phyloP scores from a whole-genome alignment of 2,888 invertebrate genomes.

The Julus scandinavius region DNA sequence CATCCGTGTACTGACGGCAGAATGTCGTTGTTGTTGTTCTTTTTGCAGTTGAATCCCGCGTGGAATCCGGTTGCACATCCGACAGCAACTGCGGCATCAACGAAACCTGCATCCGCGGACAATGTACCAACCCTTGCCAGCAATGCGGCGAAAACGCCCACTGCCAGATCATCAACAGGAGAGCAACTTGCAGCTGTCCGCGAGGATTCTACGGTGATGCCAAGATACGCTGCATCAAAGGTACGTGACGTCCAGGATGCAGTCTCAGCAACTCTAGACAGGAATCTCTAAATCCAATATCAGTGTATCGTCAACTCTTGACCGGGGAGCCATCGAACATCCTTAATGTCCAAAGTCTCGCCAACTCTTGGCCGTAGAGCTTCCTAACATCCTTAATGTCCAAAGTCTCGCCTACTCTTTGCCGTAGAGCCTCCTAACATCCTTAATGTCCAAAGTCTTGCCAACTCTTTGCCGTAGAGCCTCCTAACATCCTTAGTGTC shows the following conservation, averaged over 20 bases:
- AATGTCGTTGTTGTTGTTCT: neutral
- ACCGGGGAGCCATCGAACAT: no score
- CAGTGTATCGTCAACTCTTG: no score
- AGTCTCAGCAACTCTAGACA: neutral
- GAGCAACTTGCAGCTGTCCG: constrained; percentile 82
- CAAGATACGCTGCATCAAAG: constrained; percentile 61
- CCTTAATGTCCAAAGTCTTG: no score
- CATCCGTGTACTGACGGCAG: no score
- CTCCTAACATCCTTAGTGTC: no score
- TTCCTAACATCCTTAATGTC: no score
- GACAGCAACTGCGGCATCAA: constrained; percentile 85
- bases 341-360: no score
- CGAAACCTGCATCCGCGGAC: constrained; percentile 81
- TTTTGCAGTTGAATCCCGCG: constrained; percentile 36
- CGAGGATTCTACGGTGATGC: constrained; percentile 60
- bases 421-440: no score
- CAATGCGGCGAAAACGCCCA: constrained; percentile 84
- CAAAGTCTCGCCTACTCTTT: no score
- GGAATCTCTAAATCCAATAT: neutral
- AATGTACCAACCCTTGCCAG: constrained; percentile 85
- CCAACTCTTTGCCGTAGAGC: no score
- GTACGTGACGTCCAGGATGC: constrained; percentile 55
- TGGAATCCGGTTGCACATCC: constrained; percentile 79
- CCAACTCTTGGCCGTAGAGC: no score
- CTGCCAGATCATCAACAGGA: constrained; percentile 83